Evolutionary conservation across 1,140 invertebrate genomes (phyloP).

Genomic region (Bradysia coprophila): DNA sequence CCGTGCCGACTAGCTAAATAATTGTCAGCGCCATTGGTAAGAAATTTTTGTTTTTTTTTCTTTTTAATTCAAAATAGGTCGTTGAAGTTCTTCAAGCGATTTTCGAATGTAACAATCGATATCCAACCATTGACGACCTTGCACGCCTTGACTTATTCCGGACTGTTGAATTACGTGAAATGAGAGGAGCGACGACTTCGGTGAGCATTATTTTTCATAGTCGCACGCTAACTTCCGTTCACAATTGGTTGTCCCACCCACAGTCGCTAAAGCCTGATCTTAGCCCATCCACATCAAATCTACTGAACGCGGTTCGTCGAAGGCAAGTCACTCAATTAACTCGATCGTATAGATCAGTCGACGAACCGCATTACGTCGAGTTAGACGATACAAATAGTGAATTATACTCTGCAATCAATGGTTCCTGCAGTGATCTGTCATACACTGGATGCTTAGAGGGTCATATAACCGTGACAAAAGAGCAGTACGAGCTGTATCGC

Average conservation of each 20-base stretch:
- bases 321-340: conserved; percentile 20
- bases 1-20: neutral
- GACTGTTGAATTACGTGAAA: conserved; percentile 71
- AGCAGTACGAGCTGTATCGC: neutral
- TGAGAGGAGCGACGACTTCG: conserved; percentile 42
- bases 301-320: conserved; percentile 22
- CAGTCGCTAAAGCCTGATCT: conserved; percentile 24
- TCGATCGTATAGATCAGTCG: conserved; percentile 18
- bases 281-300: conserved; percentile 21
- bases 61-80: too few relatives aligned
- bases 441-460: neutral
- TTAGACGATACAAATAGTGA: too few relatives aligned
- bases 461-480: neutral
- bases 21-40: neutral
- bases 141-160: conserved; percentile 64
- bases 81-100: conserved; percentile 62
- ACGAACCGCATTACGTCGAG: neutral
- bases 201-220: conserved; percentile 18
- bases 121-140: conserved; percentile 67
- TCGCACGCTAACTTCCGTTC: neutral
- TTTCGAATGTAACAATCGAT: conserved; percentile 54
- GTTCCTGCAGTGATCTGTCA: neutral
- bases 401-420: neutral
- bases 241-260: neutral
- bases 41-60: too few relatives aligned